Percentiles rank a stretch among this genome's conserved stretches.
These are phyloP conservation scores for honey bee (Apis mellifera) DNA, from an alignment of 1,140 invertebrate species.

Conservation along the genomic window DNA sequence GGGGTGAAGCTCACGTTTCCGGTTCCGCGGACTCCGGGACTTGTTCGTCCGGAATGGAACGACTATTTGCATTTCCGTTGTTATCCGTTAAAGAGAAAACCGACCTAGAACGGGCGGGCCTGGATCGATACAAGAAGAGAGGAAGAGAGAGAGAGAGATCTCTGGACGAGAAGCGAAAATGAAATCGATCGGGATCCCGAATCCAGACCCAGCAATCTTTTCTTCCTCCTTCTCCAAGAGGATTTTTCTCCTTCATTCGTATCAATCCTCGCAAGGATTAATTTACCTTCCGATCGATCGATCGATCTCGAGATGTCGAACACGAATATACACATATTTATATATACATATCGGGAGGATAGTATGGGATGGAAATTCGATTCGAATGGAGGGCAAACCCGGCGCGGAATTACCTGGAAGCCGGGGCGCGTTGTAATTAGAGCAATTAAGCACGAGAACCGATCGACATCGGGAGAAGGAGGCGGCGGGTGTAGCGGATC, in stretches of 20 bases:
- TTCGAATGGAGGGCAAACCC: slow-evolving; percentile 1
- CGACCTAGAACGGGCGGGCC: not conserved
- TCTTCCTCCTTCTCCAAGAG: not conserved
- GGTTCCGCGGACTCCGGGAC: slow-evolving; percentile 22
- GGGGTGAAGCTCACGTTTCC: slow-evolving; percentile 36
- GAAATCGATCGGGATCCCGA: slow-evolving; percentile 12
- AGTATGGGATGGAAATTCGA: not conserved
- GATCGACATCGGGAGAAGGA: slow-evolving; percentile 39
- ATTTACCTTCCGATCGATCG: not conserved
- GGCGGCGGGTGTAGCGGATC: slow-evolving; percentile 33
- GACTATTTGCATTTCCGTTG: slow-evolving; percentile 49
- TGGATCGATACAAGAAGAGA: not conserved
- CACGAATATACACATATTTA: not conserved
- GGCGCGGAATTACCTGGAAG: not conserved
- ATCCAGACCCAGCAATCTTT: too few relatives aligned
- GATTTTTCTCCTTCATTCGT: not conserved
- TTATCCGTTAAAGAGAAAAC: slow-evolving; percentile 37
- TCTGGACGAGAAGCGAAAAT: not conserved
- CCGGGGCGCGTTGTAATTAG: slow-evolving; percentile 45
- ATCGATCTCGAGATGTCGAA: not conserved
- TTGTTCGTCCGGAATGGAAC: slow-evolving; percentile 40
- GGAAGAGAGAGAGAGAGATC: not conserved
- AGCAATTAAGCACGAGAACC: slow-evolving; percentile 57
- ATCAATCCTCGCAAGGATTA: not conserved
- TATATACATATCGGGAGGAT: not conserved